Percentiles rank a stretch among this genome's conserved stretches.
These are phyloP conservation scores for Nothobranchius kuhntae DNA, from an alignment of 2,113 vertebrate genomes.

Conservation along the genomic window DNA sequence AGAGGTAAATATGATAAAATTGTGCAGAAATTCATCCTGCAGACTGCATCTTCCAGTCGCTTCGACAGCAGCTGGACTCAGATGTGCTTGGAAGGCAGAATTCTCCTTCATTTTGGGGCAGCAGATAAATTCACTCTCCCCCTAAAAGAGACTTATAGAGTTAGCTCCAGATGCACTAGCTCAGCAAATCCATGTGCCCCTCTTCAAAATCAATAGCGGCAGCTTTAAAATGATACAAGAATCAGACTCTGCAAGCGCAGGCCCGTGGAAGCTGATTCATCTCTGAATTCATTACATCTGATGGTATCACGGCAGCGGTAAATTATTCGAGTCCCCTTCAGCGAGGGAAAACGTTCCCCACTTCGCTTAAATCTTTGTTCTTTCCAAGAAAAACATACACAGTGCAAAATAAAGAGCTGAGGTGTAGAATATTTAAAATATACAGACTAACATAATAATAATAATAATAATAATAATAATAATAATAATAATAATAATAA, in stretches of 20 bases:
- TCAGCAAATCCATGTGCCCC: constrained; percentile 60
- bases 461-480: too few relatives aligned
- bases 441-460: too few relatives aligned
- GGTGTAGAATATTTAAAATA: neutral
- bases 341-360: constrained; percentile 1
- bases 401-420: neutral
- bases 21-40: neutral
- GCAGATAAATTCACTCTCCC: constrained; percentile 54
- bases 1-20: neutral
- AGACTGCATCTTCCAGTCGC: constrained; percentile 4
- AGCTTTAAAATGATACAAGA: constrained; percentile 63
- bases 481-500: too few relatives aligned
- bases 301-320: constrained; percentile 49
- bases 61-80: constrained; percentile 18
- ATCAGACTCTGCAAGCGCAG: constrained; percentile 38
- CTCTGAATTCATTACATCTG: constrained; percentile 59
- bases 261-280: constrained; percentile 35
- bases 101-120: constrained; percentile 20
- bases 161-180: constrained; percentile 63
- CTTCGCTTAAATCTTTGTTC: constrained; percentile 17
- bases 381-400: neutral
- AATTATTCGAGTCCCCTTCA: constrained; percentile 11
- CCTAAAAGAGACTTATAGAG: constrained; percentile 55
- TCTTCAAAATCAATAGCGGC: constrained; percentile 65
- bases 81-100: constrained; percentile 50